Evolutionary conservation across 64 coral and sea anemone species (phyloP).

Genomic region (Porites lutea): DNA sequence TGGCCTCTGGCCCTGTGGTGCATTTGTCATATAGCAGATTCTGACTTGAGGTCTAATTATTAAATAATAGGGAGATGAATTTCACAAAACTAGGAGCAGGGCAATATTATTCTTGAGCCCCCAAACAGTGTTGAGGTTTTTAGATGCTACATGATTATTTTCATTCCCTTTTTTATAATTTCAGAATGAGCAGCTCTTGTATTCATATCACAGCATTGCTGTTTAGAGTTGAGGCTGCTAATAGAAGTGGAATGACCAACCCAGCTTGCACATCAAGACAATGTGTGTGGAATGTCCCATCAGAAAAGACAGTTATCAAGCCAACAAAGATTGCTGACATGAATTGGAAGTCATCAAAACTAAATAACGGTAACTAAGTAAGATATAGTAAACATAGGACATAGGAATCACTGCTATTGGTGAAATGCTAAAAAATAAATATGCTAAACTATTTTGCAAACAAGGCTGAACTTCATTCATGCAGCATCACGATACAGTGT

Average conservation of each 20-base stretch:
- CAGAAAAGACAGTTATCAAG: no score
- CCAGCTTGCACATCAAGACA: no score
- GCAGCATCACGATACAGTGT: no score
- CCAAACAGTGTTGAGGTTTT: not conserved
- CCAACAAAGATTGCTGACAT: no score
- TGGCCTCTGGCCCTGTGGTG: not conserved
- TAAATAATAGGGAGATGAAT: not conserved
- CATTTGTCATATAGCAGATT: not conserved
- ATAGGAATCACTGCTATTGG: conserved; percentile 12
- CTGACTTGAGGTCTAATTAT: conserved; percentile 1
- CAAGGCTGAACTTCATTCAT: no score
- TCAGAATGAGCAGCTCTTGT: conserved; percentile 70
- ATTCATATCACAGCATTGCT: conserved; percentile 76
- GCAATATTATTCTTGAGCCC: not conserved
- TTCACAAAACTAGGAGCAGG: conserved; percentile 26
- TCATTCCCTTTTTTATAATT: conserved; percentile 40
- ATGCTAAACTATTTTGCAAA: not conserved
- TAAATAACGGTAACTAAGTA: no score
- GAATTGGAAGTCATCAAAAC: no score
- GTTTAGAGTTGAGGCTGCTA: conserved; percentile 73
- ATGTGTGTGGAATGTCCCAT: no score
- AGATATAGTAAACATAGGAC: no score
- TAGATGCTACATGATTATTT: conserved; percentile 17
- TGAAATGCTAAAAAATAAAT: not conserved
- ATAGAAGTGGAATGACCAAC: no score